These are phyloP conservation scores for Megalops atlanticus DNA, from an alignment of 2,113 vertebrate genomes.

Conservation along the genomic window DNA sequence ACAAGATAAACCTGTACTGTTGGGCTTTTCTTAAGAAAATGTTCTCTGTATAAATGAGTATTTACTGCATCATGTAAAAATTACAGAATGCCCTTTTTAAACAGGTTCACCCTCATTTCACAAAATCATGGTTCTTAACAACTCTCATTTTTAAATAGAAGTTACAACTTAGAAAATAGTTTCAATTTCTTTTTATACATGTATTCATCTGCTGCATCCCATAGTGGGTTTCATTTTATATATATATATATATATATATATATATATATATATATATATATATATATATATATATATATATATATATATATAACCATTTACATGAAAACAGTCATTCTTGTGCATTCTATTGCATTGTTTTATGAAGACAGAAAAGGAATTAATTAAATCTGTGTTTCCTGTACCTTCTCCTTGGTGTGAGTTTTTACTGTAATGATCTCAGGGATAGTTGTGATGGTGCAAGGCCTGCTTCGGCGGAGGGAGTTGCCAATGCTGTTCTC, in stretches of 20 bases:
- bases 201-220: conserved; percentile 88
- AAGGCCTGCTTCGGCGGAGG: conserved; percentile 84
- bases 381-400: conserved; percentile 97
- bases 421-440: conserved; percentile 90
- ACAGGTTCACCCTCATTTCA: conserved; percentile 64
- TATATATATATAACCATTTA: conserved; percentile 73
- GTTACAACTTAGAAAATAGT: conserved; percentile 93
- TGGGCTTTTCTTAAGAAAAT: conserved; percentile 76
- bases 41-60: conserved; percentile 71
- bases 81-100: conserved; percentile 66
- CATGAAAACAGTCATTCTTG: conserved; percentile 74
- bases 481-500: conserved; percentile 90
- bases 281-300: conserved; percentile 77
- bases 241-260: conserved; percentile 68
- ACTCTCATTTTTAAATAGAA: conserved; percentile 77
- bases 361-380: conserved; percentile 58
- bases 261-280: conserved; percentile 63
- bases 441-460: conserved; percentile 81
- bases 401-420: conserved; percentile 96
- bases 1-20: conserved; percentile 73
- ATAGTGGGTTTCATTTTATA: conserved; percentile 79
- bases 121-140: conserved; percentile 66
- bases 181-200: conserved; percentile 80
- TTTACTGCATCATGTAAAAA: conserved; percentile 77
- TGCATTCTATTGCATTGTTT: conserved; percentile 91